Evolutionary conservation across 2,113 vertebrate species (phyloP).

Genomic region (Caretta caretta): DNA sequence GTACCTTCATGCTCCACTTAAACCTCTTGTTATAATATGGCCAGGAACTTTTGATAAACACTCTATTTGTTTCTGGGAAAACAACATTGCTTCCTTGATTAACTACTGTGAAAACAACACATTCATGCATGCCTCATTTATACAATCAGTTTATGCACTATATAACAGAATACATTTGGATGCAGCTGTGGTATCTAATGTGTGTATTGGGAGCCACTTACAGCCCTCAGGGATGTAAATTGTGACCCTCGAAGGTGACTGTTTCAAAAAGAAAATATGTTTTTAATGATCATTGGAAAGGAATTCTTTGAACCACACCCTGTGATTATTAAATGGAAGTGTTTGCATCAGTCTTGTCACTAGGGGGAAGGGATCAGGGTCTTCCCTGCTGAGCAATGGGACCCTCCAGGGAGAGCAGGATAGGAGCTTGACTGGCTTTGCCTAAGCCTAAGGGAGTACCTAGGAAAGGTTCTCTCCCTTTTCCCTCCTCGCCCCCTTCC

Average conservation of each 20-base stretch:
- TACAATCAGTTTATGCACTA: neutral
- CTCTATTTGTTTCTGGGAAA: neutral
- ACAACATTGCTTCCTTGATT: neutral
- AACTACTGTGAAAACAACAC: neutral
- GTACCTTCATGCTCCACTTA: neutral
- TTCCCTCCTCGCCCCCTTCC: no score
- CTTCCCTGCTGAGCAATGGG: no score
- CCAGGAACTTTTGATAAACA: neutral
- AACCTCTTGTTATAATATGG: neutral
- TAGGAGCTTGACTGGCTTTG: no score
- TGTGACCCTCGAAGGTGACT: neutral
- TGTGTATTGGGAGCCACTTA: neutral
- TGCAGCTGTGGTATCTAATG: neutral
- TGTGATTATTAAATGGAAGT: no score
- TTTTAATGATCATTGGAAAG: neutral
- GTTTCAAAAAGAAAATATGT: neutral
- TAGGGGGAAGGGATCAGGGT: no score
- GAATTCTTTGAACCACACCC: neutral
- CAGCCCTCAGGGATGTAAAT: neutral
- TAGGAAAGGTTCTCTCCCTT: no score
- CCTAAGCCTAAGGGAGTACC: no score
- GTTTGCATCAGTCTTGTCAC: no score
- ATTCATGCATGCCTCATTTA: neutral
- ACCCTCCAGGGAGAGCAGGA: no score
- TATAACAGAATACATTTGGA: neutral